phyloP scores from a whole-genome alignment of 2,113 vertebrate species.

The Vidua macroura region DNA sequence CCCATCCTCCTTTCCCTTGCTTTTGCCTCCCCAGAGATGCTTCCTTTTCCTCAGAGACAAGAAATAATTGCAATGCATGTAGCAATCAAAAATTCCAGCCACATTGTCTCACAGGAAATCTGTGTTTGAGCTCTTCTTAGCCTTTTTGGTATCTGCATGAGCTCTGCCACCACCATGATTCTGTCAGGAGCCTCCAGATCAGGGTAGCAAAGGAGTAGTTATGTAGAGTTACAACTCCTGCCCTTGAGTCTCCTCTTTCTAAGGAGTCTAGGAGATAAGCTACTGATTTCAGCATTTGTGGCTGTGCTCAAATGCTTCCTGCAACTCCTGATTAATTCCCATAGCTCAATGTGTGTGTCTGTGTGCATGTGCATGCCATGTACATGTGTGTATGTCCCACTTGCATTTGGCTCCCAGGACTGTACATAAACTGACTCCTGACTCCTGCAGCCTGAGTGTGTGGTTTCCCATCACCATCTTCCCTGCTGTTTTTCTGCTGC shows the following conservation, averaged over 20 bases:
- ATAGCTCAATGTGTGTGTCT: background rate
- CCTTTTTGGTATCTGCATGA: background rate
- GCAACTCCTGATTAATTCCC: background rate
- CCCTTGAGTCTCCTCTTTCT: background rate
- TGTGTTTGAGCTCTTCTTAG: background rate
- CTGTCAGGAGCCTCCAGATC: background rate
- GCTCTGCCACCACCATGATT: background rate
- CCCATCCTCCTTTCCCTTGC: background rate
- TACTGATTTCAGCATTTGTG: background rate
- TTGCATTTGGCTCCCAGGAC: background rate
- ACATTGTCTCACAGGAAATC: background rate
- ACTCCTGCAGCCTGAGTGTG: background rate
- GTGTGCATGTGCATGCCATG: background rate
- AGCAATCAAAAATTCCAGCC: background rate
- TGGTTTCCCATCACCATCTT: background rate
- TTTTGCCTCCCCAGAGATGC: background rate
- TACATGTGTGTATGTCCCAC: background rate
- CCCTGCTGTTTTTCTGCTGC: slow-evolving; percentile 30
- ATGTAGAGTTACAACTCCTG: background rate
- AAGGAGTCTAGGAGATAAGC: background rate
- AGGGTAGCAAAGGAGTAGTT: background rate
- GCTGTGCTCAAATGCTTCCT: background rate
- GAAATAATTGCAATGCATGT: background rate
- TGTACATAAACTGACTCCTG: background rate
- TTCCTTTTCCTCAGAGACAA: background rate